These are phyloP conservation scores for Trochalopteron elliotii DNA, from an alignment of 2,113 vertebrate genomes.

Conservation along the genomic window DNA sequence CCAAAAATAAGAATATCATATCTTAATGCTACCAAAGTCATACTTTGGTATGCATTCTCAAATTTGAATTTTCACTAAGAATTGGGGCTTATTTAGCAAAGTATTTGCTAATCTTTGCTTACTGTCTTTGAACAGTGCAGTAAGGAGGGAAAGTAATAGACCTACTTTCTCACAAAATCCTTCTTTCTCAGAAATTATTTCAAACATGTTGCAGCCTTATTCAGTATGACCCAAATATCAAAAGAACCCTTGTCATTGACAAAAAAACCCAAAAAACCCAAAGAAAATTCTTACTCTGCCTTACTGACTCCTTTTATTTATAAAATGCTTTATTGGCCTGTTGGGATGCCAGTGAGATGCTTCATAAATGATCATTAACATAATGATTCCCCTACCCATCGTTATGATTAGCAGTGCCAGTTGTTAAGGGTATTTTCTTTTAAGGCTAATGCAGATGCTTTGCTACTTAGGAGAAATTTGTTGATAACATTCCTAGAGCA, in stretches of 20 bases:
- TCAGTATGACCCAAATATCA: not conserved
- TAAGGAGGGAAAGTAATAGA: not conserved
- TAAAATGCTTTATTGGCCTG: not conserved
- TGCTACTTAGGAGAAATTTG: not conserved
- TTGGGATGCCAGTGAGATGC: not conserved
- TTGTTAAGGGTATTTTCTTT: not conserved
- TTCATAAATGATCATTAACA: not conserved
- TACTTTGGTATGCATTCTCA: not conserved
- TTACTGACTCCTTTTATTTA: not conserved
- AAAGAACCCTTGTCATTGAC: not conserved
- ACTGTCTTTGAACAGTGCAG: not conserved
- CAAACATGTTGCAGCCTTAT: not conserved
- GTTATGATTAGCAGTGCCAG: not conserved
- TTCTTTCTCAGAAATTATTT: not conserved
- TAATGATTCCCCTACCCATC: not conserved
- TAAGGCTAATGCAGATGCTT: not conserved
- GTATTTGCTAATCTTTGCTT: not conserved
- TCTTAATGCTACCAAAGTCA: not conserved
- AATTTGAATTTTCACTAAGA: not conserved
- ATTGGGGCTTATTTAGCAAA: not conserved
- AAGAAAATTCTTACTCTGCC: not conserved
- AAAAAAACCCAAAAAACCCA: not conserved
- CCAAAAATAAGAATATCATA: not conserved
- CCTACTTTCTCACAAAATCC: not conserved
- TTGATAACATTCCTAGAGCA: not conserved